Evolutionary conservation across 2,113 vertebrate species (phyloP), one percentile per base, ranked within the genome.

Genomic region (Pomatorhinus ruficollis): DNA sequence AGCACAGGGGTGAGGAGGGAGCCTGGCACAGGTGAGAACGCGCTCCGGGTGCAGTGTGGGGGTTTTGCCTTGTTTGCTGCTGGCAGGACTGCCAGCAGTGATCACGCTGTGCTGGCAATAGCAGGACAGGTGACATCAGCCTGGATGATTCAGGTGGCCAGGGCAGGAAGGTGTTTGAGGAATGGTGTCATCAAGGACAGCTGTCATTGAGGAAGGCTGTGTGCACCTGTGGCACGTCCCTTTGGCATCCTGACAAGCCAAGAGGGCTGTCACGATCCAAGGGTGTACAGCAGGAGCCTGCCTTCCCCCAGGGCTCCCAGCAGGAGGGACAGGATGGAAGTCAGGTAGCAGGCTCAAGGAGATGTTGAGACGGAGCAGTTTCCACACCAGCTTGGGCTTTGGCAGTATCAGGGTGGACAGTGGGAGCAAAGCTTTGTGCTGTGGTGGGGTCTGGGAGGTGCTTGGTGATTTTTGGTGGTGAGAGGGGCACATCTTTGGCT

Each of bases 101-200:
- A 5, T 39, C 21, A 3, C 1, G 0, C 15, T 45, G 15, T 8
- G 3, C 37, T 12, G 30, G 37, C 7, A 8, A 6, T 1, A 5
- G 31, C 42, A 42, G 64, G 11, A 63, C 0, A 1, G 56, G 27
- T 83, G 80, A 37, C 31, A 28, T 37, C 71, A 68, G 22, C 63
- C 79, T 28, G 54, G 12, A 5, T 45, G 47, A 23, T 47, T 40
- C 28, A 47, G 74, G 74, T 23, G 64, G 56, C 47, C 47, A 14
- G 31, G 27, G 49, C 33, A 70, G 37, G 80, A 50, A 74, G 39
- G 45, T 42, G 39, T 42, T 37, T 47, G 71, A 37, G 52, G 44
- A 22, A 28, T 5, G n/a, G 30, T 47, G 45, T 53, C 54, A 44
- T 24, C 64, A 15, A 53, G 57, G 40, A 11, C 37, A 13, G 28